Base-by-base conservation (phyloP, 2,888 invertebrate species). In the Chrysopilus asiliformis region DNA sequence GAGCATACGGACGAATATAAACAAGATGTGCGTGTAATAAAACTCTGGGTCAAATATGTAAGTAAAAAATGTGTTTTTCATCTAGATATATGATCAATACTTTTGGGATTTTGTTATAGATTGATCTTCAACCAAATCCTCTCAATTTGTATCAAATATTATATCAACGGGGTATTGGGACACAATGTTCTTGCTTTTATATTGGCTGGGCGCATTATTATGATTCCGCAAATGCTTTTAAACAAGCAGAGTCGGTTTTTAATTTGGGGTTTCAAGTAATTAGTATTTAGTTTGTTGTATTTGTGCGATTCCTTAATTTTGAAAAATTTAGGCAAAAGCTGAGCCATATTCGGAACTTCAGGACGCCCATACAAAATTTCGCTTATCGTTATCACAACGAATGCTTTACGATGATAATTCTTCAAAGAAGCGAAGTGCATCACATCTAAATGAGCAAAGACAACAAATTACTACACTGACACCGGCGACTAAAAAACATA, bases 1-100 rank as follows among this genome's bases (percentile, higher is more conserved):
- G 84, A 87, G 58, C 76, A 82, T 56, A 78, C 82, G 55, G 70
- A 72, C 32, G 72, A 74, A 48, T 94, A 94, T 57, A 74, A 72
- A 49, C 87, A 93, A 65, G 94, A 95, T 60, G 68, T 75, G 34
- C 71, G 94, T 57, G 82, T 83, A 60, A 76, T 93, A 42, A 79
- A 85, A 47, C 66, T 93, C 16, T 90, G 90, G 83, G 78, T 91
- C 17, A 93, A 90, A 75, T 90, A 83, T 72, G 87, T 89, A 67
- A 74, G 82, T 71, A 19, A n/a, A n/a, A n/a, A n/a, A n/a, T n/a
- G 22, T 22, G 22, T 22, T 22, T 22, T 10, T n/a, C 9, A 36
- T 35, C 12, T 37, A 17, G 25, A 34, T 25, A 2, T 18, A 27
- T 34, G n/a, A 26, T 22, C 22, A 6, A 6, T 22, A n/a, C 2